phyloP scores from a whole-genome alignment of 92 coral and sea anemone genomes.

The Isaurus tuberculatus region DNA sequence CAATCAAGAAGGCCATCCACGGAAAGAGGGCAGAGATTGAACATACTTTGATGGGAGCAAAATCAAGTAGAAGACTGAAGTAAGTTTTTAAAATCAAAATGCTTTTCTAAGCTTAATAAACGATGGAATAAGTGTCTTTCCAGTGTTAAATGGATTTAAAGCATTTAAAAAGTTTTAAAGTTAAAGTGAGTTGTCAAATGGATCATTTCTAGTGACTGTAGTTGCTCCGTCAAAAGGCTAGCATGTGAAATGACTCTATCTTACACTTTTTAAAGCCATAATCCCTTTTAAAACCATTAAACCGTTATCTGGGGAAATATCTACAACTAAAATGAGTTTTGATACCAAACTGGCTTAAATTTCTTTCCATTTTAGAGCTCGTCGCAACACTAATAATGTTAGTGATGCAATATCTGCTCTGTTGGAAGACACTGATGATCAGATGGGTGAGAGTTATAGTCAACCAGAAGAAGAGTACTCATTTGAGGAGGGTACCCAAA shows the following conservation, averaged over 20 bases:
- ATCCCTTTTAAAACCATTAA: too few species aligned
- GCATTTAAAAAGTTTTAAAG: too few species aligned
- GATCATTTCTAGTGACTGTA: too few species aligned
- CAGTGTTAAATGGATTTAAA: neutral
- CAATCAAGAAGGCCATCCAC: conserved; percentile 91
- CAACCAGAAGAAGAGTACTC: conserved; percentile 67
- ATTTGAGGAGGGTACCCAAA: conserved; percentile 68
- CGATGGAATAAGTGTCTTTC: neutral
- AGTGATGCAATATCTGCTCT: conserved; percentile 88
- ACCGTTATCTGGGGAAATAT: too few species aligned
- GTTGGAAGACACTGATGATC: conserved; percentile 90
- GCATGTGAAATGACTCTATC: too few species aligned
- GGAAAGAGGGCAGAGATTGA: conserved; percentile 94
- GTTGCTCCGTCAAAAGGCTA: too few species aligned
- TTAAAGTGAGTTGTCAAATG: too few species aligned
- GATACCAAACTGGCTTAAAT: neutral
- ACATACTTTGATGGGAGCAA: conserved; percentile 96
- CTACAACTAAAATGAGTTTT: too few species aligned
- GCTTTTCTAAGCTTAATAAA: neutral
- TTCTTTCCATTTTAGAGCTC: conserved; percentile 68
- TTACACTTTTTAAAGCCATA: too few species aligned
- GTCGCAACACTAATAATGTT: conserved; percentile 84
- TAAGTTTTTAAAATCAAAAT: conserved; percentile 31
- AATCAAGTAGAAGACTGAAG: conserved; percentile 97
- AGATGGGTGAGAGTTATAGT: conserved; percentile 64